phyloP scores from a whole-genome alignment of 2,888 invertebrate species.

The Hymenopus coronatus region DNA sequence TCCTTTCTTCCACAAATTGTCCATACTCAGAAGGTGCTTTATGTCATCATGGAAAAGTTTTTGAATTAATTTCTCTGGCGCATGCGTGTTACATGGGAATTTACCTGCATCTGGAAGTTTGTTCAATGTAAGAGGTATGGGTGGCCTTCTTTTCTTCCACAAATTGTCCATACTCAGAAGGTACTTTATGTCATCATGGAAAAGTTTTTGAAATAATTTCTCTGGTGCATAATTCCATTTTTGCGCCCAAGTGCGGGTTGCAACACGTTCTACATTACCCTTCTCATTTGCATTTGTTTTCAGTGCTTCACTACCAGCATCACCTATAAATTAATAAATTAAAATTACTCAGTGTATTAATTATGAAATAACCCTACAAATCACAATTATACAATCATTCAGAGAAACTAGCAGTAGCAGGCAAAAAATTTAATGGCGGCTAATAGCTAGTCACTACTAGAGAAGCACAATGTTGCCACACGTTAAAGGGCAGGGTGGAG shows the following conservation, averaged over 20 bases:
- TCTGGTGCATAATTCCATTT: conserved; percentile 76
- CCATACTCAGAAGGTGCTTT: conserved; percentile 89
- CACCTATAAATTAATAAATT: neutral
- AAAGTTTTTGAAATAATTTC: conserved; percentile 89
- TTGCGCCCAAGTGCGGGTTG: conserved; percentile 86
- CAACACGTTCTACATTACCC: conserved; percentile 59
- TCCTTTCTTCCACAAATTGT: conserved; percentile 91
- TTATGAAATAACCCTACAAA: too few relatives aligned
- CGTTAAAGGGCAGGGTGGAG: too few relatives aligned
- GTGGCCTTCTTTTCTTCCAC: conserved; percentile 88
- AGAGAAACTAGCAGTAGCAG: too few relatives aligned
- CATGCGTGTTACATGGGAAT: neutral
- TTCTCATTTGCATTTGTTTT: conserved; percentile 51
- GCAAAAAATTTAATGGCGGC: too few relatives aligned
- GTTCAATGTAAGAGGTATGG: conserved; percentile 63
- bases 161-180: conserved; percentile 90
- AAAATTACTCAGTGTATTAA: neutral
- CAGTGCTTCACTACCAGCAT: conserved; percentile 60
- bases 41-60: conserved; percentile 96
- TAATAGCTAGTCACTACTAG: too few relatives aligned
- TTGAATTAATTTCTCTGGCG: conserved; percentile 67
- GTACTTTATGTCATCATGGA: conserved; percentile 92
- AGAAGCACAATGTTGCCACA: too few relatives aligned
- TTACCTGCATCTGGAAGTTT: conserved; percentile 34
- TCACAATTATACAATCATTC: too few relatives aligned